phyloP scores from a whole-genome alignment of 2,797 vertebrate genomes.

The Passerculus sandwichensis region DNA sequence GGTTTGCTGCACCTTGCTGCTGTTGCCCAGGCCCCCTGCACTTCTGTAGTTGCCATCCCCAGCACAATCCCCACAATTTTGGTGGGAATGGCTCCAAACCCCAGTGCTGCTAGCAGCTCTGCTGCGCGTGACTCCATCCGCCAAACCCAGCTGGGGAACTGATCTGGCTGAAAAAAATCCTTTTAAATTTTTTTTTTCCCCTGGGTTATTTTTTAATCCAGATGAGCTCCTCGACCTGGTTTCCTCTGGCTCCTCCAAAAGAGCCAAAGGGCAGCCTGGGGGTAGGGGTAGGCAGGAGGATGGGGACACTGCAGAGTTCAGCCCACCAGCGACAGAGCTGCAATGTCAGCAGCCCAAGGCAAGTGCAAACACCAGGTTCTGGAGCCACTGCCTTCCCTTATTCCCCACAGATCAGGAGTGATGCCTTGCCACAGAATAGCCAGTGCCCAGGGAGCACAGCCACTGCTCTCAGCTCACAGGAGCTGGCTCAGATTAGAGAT shows the following conservation, averaged over 20 bases:
- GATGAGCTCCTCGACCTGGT: background rate
- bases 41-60: background rate
- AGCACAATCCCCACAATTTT: background rate
- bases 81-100: background rate
- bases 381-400: background rate
- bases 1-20: background rate
- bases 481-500: background rate
- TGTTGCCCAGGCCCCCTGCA: background rate
- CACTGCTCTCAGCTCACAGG: background rate
- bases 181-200: background rate
- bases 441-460: fast-evolving
- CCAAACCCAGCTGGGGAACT: background rate
- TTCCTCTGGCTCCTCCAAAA: background rate
- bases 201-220: background rate
- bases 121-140: background rate
- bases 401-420: background rate
- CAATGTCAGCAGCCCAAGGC: fast-evolving
- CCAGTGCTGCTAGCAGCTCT: fast-evolving
- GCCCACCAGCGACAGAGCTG: background rate
- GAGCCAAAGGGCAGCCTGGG: background rate
- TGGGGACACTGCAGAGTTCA: background rate
- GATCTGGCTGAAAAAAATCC: background rate
- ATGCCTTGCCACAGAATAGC: background rate
- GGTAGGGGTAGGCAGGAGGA: background rate
- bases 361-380: background rate